Base-by-base conservation (phyloP, 2,113 vertebrate genomes). In the Galemys pyrenaicus region DNA sequence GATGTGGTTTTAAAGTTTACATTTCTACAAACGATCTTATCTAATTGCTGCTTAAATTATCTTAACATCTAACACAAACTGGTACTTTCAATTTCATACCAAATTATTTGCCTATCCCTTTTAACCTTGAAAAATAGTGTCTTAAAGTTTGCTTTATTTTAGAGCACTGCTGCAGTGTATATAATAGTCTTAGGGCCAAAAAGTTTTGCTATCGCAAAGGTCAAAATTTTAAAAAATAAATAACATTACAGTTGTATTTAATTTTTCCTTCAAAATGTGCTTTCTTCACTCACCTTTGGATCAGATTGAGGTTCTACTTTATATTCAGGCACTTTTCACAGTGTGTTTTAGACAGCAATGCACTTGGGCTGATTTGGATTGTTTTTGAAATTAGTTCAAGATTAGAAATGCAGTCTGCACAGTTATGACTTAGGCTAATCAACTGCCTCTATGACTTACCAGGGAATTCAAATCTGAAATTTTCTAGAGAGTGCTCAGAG, bases 1-100 rank as follows among this genome's bases (percentile, higher is more conserved):
- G 37, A 51, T 95, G 6, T 90, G 44, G 65, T 92, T 87, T 90
- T 94, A 92, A 92, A 87, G 58, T 89, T 95, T 87, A 70, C 87
- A 90, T 84, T 89, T 95, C 81, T 71, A 87, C 71, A 44, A 90
- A 35, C 17, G 28, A 12, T 87, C 60, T 93, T 37, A 70, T 93
- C 49, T 79, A 44, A 93, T 96, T 89, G 51, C 44, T 94, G 74
- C 44, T 86, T 94, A 87, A 92, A 87, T 87, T 95, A 51, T 67
- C 60, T 93, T 93, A 93, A 81, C 51, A 92, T 81, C 60, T 67
- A 51, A 95, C 71, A 90, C 24, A 54, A 26, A 46, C 12, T 77
- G 5, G 78, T 91, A 4, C 68, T 96, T 92, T 85, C 70, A 90
- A 41, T 96, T 94, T 87, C 41, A 17, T 75, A 65, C 35, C 58